Conservation (phyloP, 2,113 vertebrate genomes). For the Rostratula benghalensis region DNA sequence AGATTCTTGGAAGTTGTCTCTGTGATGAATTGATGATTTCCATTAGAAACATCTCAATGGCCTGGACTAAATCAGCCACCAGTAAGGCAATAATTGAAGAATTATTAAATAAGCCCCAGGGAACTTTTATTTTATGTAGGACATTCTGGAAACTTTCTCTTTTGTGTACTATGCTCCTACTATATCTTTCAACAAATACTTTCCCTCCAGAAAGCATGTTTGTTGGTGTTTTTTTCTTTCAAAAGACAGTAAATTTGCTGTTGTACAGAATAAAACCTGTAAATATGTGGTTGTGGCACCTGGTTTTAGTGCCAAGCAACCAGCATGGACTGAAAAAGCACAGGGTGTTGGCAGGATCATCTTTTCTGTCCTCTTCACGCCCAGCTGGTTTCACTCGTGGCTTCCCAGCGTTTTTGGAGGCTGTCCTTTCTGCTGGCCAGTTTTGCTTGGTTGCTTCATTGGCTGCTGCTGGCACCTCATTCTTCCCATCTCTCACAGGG, state of each 20-base stretch:
- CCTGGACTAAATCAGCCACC: slow-evolving; percentile 35
- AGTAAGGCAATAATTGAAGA: slow-evolving; percentile 38
- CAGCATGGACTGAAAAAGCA: neutral
- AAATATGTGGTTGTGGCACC: neutral
- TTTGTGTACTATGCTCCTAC: neutral
- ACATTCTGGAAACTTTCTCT: slow-evolving; percentile 9
- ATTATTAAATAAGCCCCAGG: neutral
- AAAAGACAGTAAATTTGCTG: neutral
- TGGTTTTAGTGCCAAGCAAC: neutral
- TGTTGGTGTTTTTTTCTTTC: neutral
- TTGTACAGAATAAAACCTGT: neutral
- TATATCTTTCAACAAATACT: neutral
- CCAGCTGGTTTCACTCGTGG: neutral
- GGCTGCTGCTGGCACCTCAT: neutral
- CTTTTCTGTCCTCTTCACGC: neutral
- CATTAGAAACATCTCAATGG: slow-evolving; percentile 36
- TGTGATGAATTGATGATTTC: slow-evolving; percentile 56
- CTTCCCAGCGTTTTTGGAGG: neutral
- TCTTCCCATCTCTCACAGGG: neutral
- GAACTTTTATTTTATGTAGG: neutral
- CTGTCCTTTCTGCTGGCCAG: neutral
- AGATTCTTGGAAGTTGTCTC: slow-evolving; percentile 30
- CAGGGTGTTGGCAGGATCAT: neutral
- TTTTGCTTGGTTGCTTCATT: neutral
- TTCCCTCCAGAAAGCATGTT: neutral